These are phyloP conservation scores for Aspidiotus rigidus DNA, from an alignment of 2,888 invertebrate species.

Conservation along the genomic window DNA sequence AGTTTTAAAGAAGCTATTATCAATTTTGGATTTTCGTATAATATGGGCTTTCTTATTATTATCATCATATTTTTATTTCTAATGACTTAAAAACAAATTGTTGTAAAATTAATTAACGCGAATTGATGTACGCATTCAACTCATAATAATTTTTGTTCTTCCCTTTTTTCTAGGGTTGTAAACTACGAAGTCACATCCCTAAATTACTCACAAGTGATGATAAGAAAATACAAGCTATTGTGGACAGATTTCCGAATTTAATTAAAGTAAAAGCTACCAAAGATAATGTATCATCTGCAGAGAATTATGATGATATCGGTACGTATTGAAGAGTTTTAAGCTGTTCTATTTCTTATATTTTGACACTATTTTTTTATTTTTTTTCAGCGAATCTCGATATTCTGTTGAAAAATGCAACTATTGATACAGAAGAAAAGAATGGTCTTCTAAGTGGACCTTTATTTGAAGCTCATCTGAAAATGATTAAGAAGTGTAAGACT, in stretches of 20 bases:
- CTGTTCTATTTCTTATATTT: background rate
- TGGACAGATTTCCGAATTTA: conserved; percentile 24
- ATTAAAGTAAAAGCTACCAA: conserved; percentile 24
- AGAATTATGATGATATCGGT: conserved; percentile 4
- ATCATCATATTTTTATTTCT: no score
- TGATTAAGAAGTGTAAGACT: conserved; percentile 19
- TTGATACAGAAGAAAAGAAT: conserved; percentile 10
- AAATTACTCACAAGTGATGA: conserved; percentile 27
- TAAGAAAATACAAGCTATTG: conserved; percentile 25
- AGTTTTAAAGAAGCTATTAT: no score
- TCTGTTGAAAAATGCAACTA: conserved; percentile 14
- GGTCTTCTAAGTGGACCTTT: conserved; percentile 22
- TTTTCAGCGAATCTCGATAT: conserved; percentile 21
- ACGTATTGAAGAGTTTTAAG: conserved; percentile 3
- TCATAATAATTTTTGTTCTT: no score
- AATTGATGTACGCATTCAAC: no score
- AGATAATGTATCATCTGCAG: conserved; percentile 15
- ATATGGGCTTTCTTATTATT: no score
- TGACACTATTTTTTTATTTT: background rate
- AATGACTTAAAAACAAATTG: no score
- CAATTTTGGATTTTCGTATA: no score
- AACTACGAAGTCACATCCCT: conserved; percentile 35
- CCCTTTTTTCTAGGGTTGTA: conserved; percentile 34
- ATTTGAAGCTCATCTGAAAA: conserved; percentile 16
- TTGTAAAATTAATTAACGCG: no score